Base-by-base conservation (phyloP, 1,140 invertebrate genomes). In the Rhagoletis zephyria region DNA sequence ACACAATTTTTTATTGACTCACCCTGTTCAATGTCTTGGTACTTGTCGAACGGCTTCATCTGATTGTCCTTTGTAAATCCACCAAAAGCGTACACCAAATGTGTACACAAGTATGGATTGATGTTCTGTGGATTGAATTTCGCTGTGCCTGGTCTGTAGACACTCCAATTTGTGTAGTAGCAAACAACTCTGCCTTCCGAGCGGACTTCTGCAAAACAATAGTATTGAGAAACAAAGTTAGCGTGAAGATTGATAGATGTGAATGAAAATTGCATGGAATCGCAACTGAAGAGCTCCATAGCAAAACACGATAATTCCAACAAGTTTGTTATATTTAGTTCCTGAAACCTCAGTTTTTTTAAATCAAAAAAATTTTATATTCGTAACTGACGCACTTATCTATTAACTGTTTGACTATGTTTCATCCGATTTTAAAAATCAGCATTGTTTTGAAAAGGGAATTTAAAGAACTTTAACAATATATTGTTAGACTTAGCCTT, bases 1-100 rank as follows among this genome's bases (percentile, higher is more conserved):
- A 30, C 30, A 30, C 30, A 30, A 30, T 30, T 30, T 30, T 30
- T 30, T n/a, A 63, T 63, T 51, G 6, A 56, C 92, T 93, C 94
- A 97, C 97, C 97, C 96, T 98, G 97, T 93, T 98, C 97, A 90
- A 98, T 96, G 92, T 98, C 97, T 93, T 98, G 97, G 93, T 98
- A 98, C 91, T 98, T 98, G 93, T 99, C 98, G 92, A 98, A 98
- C 1, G 97, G 97, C 90, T 97, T 97, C 87, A 98, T 94, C 45
- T 97, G 96, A 92, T 97, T 97, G 90, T 98, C 97, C 92, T 97
- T 97, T 86, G 96, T 97, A 90, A 98, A 96, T 45, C 97, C 97
- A 85, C 97, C 98, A 93, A 99, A 98, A 4, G 98, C 97, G 93
- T 98, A 98, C 77, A 98, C 96, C 86, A 99, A 94, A 95, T 99